Conservation (phyloP, 1,140 invertebrate species). For the Trachymyrmex cornetzi region DNA sequence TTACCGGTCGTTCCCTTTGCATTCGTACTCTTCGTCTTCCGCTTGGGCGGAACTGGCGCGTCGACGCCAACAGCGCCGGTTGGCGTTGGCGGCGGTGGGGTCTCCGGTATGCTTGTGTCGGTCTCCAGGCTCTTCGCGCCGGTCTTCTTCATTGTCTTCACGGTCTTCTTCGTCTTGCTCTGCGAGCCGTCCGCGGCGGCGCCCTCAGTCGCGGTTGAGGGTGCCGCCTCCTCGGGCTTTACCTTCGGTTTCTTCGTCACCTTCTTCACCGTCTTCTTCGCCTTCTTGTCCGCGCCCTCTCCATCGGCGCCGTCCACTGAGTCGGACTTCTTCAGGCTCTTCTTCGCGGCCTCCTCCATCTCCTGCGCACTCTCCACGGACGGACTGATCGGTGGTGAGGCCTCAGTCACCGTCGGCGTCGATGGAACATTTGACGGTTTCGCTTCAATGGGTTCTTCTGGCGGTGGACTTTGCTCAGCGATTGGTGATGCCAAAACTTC, state of each 20-base stretch:
- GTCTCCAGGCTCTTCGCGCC: slow-evolving; percentile 77
- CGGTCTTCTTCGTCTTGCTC: slow-evolving; percentile 78
- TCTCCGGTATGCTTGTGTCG: slow-evolving; percentile 79
- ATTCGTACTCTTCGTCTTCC: slow-evolving; percentile 81
- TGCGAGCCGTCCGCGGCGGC: slow-evolving; percentile 44
- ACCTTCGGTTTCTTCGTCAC: slow-evolving; percentile 77
- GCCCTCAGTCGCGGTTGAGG: slow-evolving; percentile 53
- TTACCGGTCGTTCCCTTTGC: slow-evolving; percentile 66
- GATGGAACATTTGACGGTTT: slow-evolving; percentile 74
- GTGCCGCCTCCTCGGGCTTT: slow-evolving; percentile 70
- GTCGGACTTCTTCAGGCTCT: slow-evolving; percentile 51
- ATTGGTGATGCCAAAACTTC: slow-evolving; percentile 48
- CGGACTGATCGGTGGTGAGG: slow-evolving; percentile 81
- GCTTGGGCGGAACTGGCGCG: slow-evolving; percentile 84
- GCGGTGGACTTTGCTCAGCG: not conserved
- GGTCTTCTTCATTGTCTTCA: slow-evolving; percentile 77
- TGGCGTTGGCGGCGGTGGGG: slow-evolving; percentile 70
- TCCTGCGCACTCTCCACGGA: slow-evolving; percentile 39
- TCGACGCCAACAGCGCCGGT: slow-evolving; percentile 66
- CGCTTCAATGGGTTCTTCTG: slow-evolving; percentile 68
- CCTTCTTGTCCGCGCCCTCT: slow-evolving; percentile 73
- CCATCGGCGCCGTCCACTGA: slow-evolving; percentile 50
- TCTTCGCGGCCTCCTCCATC: slow-evolving; percentile 60
- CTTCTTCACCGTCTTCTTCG: slow-evolving; percentile 81
- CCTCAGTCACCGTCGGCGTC: slow-evolving; percentile 80